Evolutionary conservation across 2,797 vertebrate species (phyloP), one percentile per base, ranked within the genome.

Genomic region (Neosilurus hyrtlii): DNA sequence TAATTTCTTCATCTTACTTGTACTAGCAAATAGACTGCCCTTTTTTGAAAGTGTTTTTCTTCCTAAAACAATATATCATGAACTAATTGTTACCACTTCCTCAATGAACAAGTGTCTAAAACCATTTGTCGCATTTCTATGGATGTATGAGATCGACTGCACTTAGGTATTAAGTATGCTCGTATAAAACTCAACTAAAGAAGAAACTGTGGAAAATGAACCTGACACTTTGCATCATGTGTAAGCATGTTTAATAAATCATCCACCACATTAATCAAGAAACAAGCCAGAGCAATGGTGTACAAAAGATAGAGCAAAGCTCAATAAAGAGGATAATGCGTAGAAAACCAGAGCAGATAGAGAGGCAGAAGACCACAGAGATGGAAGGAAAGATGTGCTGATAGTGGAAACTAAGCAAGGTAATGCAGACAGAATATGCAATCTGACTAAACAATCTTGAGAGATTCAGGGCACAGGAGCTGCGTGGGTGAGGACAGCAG

Each of bases 361-460:
- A 79, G 59, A 72, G 62, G 67, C 11, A 68, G 37, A 24, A 89
- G 87, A 82, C 81, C 35, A 77, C 63, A 85, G 9, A 35, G 82
- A 87, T 85, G 80, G 88, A 91, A 90, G 89, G 84, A 91, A 88
- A 89, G 70, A 90, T 65, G 79, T 49, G 73, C 74, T 88, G 83
- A 86, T 83, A 79, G 80, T 79, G 63, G 37, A 83, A 81, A 89
- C 87, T 70, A 79, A 35, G 87, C 71, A 77, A 89, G 51, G 57
- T 84, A 90, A 90, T 83, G 89, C 90, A 91, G 89, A 86, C 87
- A 84, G 89, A 91, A 91, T 88, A 91, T 84, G 84, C 80, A 84
- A 87, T 84, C 80, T 87, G 86, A 85, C 78, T 82, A 82, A 87
- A 86, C 75, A 86, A 84, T 87, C 86, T 82, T 78, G 67, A 71